These are phyloP conservation scores for Cygnus atratus DNA, from an alignment of 2,113 vertebrate species.

Conservation along the genomic window DNA sequence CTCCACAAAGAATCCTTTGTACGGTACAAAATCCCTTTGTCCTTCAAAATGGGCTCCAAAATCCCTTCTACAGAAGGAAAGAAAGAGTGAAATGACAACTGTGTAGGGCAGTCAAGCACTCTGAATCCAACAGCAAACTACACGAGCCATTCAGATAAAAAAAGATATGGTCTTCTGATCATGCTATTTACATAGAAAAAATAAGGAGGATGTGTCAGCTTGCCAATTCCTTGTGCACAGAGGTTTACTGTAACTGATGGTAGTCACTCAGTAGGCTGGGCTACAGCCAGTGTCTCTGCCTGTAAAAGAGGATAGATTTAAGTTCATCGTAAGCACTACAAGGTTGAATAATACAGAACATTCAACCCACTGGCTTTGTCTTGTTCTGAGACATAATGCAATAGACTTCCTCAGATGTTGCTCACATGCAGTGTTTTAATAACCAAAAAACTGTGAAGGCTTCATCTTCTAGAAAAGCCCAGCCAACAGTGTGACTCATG, in stretches of 20 bases:
- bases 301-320: background rate
- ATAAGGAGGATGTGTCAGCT: background rate
- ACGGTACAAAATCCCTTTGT: conserved; percentile 46
- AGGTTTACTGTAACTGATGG: background rate
- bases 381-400: background rate
- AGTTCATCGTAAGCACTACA: background rate
- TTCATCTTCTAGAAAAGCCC: background rate
- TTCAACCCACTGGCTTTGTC: background rate
- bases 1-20: conserved; percentile 31
- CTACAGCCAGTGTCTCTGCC: background rate
- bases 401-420: background rate
- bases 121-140: background rate
- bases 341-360: background rate
- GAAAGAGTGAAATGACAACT: background rate
- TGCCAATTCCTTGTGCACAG: background rate
- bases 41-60: background rate
- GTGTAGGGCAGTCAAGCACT: background rate
- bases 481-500: background rate
- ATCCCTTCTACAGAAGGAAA: background rate
- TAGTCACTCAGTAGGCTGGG: background rate
- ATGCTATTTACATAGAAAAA: background rate
- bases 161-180: background rate
- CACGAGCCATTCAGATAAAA: background rate
- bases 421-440: background rate
- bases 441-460: background rate